Conservation (phyloP, 2,797 vertebrate species). For the Pseudotriccus pelzelni region DNA sequence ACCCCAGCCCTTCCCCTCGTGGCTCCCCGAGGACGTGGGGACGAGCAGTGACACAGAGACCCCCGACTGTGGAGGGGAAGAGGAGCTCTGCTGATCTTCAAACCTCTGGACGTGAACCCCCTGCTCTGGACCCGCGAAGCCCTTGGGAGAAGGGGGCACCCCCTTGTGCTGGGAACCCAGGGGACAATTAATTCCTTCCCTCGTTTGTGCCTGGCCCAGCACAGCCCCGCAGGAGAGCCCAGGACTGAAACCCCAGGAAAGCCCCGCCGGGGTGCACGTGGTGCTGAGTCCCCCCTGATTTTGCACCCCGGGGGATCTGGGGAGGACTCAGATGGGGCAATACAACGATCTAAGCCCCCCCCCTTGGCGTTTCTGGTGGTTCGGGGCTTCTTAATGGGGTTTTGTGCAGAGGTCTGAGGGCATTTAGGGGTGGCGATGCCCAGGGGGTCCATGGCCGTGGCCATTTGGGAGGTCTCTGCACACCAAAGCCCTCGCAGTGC, state of each 20-base stretch:
- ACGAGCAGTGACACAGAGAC: not conserved
- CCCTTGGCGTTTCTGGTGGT: not conserved
- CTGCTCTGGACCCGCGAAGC: not conserved
- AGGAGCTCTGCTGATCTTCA: not conserved
- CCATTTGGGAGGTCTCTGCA: not conserved
- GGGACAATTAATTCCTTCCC: not conserved
- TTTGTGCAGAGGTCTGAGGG: not conserved
- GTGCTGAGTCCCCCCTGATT: not conserved
- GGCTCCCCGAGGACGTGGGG: not conserved
- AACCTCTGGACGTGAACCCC: not conserved
- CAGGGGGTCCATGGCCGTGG: accelerated
- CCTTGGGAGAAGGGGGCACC: not conserved
- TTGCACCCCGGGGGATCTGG: not conserved
- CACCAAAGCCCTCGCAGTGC: not conserved
- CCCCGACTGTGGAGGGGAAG: accelerated
- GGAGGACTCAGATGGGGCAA: accelerated
- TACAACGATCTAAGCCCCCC: accelerated
- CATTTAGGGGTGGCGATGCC: accelerated
- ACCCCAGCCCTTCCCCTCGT: accelerated
- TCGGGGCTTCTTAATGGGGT: not conserved
- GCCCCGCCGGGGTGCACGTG: accelerated
- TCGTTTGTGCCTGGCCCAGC: not conserved
- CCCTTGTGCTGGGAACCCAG: not conserved
- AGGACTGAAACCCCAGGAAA: not conserved
- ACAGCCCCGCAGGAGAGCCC: not conserved